phyloP scores from a whole-genome alignment of 2,888 invertebrate species.

The Polydrusus tereticollis region DNA sequence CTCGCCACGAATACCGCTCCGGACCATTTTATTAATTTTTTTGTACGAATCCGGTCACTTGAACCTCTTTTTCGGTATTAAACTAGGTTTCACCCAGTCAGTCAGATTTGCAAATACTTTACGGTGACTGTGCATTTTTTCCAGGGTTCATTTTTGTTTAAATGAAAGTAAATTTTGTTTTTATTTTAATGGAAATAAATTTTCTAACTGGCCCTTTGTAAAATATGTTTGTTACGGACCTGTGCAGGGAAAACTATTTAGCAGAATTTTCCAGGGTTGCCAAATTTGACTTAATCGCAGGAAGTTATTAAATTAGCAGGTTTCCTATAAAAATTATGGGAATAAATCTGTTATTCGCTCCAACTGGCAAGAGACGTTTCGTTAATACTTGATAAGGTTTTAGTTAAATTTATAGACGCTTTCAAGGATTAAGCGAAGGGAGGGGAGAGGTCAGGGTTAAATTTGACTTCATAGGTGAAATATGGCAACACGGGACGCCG shows the following conservation, averaged over 20 bases:
- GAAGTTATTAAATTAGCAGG: neutral
- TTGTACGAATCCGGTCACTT: too few species aligned
- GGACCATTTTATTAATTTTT: too few species aligned
- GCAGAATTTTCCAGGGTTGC: slow-evolving; percentile 4
- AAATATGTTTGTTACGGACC: neutral
- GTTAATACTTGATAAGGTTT: slow-evolving; percentile 4
- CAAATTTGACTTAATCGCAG: slow-evolving; percentile 14
- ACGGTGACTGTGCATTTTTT: too few species aligned
- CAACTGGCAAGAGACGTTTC: neutral
- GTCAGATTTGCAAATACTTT: too few species aligned
- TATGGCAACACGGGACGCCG: slow-evolving; percentile 43
- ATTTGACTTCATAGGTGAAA: slow-evolving; percentile 21
- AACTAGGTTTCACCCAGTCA: too few species aligned
- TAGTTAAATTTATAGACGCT: slow-evolving; percentile 11
- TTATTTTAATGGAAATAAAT: too few species aligned
- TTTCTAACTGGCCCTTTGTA: too few species aligned
- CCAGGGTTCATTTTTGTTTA: too few species aligned
- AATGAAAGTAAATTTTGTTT: too few species aligned
- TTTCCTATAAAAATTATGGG: slow-evolving; percentile 1
- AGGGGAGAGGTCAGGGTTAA: slow-evolving; percentile 35
- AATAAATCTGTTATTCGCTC: neutral
- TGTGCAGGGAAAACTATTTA: neutral
- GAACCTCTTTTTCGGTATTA: too few species aligned
- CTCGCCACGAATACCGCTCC: too few species aligned
- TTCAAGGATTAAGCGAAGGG: slow-evolving; percentile 1